These are phyloP conservation scores for Pachycephus smyrnensis DNA, from an alignment of 2,888 invertebrate species.

Conservation along the genomic window DNA sequence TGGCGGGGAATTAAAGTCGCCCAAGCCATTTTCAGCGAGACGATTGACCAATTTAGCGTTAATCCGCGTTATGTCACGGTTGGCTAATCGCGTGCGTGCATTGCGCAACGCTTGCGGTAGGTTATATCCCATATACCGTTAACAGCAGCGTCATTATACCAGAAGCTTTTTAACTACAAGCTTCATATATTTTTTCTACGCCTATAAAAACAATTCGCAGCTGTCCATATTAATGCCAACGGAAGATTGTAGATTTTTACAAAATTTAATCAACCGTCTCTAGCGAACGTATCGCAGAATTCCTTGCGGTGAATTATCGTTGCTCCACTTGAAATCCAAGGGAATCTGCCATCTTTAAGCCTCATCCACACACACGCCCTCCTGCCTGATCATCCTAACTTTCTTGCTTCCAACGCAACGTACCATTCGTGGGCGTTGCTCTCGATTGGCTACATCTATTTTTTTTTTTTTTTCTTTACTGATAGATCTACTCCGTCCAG, in stretches of 20 bases:
- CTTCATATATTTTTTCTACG: background rate
- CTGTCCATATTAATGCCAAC: background rate
- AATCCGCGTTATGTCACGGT: conserved; percentile 40
- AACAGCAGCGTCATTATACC: background rate
- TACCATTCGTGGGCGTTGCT: background rate
- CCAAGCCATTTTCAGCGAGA: background rate
- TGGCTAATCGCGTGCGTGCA: conserved; percentile 37
- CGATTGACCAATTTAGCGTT: conserved; percentile 23
- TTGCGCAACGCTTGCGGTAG: conserved; percentile 41
- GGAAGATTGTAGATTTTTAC: background rate
- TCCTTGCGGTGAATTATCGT: background rate
- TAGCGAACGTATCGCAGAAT: no score
- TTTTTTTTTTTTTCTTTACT: background rate
- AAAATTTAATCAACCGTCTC: background rate
- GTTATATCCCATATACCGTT: conserved; percentile 19
- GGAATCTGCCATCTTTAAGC: background rate
- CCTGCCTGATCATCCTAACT: background rate
- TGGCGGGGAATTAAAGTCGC: background rate
- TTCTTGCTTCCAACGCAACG: background rate
- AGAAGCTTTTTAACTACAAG: background rate
- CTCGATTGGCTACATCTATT: background rate
- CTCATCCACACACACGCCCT: background rate
- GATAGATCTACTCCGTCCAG: background rate
- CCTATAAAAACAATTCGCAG: background rate
- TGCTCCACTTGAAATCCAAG: background rate